A percentile compares a stretch with the other conserved stretches of the same genome.
Conservation (phyloP, 2,797 vertebrate genomes). For the Etheostoma perlongum region DNA sequence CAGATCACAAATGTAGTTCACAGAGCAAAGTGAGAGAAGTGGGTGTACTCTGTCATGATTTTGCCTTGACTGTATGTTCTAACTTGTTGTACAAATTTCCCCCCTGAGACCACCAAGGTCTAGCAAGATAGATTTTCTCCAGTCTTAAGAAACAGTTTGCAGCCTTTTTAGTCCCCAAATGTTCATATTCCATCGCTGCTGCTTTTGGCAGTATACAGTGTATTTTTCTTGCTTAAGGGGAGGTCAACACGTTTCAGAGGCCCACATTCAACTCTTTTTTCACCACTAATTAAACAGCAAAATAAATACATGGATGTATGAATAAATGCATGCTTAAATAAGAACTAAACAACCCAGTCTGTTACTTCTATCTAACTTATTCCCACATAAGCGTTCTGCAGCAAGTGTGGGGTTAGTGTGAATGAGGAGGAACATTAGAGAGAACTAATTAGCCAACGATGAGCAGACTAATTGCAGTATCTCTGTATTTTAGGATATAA, state of each 20-base stretch:
- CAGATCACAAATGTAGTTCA: slow-evolving; percentile 11
- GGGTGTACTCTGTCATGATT: slow-evolving; percentile 29
- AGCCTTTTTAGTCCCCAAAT: slow-evolving; percentile 17
- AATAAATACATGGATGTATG: slow-evolving; percentile 45
- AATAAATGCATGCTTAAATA: slow-evolving; percentile 37
- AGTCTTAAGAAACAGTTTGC: slow-evolving; percentile 22
- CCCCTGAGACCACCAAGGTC: slow-evolving; percentile 21
- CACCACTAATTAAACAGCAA: slow-evolving; percentile 35
- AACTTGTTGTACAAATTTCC: slow-evolving; percentile 13
- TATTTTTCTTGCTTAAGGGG: slow-evolving; percentile 32
- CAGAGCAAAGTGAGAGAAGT: neutral
- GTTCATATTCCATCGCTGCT: slow-evolving; percentile 9
- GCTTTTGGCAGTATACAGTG: neutral
- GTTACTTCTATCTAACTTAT: neutral
- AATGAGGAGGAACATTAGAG: slow-evolving; percentile 16
- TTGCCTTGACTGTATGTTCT: slow-evolving; percentile 36
- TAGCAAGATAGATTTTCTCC: slow-evolving; percentile 25
- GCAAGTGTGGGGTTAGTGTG: slow-evolving; percentile 8
- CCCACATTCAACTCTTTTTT: slow-evolving; percentile 7
- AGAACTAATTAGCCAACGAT: slow-evolving; percentile 12
- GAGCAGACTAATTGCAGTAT: slow-evolving; percentile 18
- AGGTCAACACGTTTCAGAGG: slow-evolving; percentile 40
- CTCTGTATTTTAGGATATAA: slow-evolving; percentile 21
- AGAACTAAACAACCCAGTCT: neutral
- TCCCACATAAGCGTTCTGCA: slow-evolving; percentile 2